phyloP scores from a whole-genome alignment of 2,797 vertebrate species.

The Eulemur albifrons region DNA sequence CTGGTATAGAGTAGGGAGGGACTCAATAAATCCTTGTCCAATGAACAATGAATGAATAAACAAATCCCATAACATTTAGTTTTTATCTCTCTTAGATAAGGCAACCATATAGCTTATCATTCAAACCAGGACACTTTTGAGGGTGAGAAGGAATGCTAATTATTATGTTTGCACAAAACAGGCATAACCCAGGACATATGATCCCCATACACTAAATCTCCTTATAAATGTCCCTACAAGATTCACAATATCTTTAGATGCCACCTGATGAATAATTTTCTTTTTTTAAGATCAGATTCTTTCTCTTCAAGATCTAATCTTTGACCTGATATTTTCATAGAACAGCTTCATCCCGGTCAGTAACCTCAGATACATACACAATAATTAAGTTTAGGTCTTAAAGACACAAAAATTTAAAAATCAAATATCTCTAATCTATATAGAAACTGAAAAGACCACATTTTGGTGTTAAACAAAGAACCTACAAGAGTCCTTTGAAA shows the following conservation, averaged over 20 bases:
- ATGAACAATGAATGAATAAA: background rate
- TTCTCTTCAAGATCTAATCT: background rate
- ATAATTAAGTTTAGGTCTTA: background rate
- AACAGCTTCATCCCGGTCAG: background rate
- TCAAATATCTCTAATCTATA: background rate
- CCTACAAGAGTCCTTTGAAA: conserved; percentile 20
- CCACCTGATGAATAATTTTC: background rate
- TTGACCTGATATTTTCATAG: background rate
- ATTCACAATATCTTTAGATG: background rate
- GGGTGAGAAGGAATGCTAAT: background rate
- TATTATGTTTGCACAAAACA: background rate
- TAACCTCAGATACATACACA: background rate
- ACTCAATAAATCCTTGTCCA: background rate
- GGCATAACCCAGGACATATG: background rate
- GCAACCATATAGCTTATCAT: background rate
- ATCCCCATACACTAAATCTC: background rate
- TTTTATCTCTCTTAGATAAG: background rate
- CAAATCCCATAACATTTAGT: background rate
- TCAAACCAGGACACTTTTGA: conserved; percentile 20
- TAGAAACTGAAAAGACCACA: background rate
- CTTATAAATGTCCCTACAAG: background rate
- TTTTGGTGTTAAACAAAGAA: conserved; percentile 1
- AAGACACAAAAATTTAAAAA: conserved; percentile 8
- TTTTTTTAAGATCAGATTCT: background rate
- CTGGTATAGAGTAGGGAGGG: background rate